These are phyloP conservation scores for Calliphora vicina DNA, from an alignment of 1,140 invertebrate genomes.

Conservation along the genomic window DNA sequence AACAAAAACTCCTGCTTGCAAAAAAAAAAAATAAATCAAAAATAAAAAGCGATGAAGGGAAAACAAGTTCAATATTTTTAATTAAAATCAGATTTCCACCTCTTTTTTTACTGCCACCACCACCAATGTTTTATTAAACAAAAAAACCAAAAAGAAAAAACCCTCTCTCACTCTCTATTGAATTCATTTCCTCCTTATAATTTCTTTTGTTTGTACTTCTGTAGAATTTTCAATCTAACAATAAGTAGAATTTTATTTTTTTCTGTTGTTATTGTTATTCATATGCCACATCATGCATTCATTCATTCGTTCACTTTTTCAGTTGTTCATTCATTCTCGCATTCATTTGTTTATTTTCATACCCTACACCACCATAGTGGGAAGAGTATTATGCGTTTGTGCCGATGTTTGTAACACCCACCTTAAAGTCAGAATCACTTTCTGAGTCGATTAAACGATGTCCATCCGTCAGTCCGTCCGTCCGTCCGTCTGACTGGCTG, in stretches of 20 bases:
- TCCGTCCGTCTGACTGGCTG: too few species aligned
- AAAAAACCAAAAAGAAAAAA: background rate
- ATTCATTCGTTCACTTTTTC: background rate
- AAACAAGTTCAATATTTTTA: background rate
- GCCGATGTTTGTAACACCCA: too few species aligned
- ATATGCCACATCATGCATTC: background rate
- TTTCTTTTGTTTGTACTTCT: background rate
- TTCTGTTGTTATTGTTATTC: background rate
- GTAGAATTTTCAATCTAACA: background rate
- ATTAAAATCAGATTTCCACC: constrained; percentile 21
- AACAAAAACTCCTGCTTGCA: constrained; percentile 21
- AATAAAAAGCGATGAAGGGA: background rate
- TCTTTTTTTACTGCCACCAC: background rate
- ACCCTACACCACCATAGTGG: too few species aligned
- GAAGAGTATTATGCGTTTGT: too few species aligned
- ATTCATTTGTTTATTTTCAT: background rate
- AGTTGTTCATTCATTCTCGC: background rate
- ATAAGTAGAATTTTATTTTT: constrained; percentile 20
- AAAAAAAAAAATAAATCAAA: background rate
- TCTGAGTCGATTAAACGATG: too few species aligned
- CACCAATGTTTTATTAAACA: background rate
- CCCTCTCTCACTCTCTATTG: background rate
- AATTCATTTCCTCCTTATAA: background rate
- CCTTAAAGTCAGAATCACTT: too few species aligned
- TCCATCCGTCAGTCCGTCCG: too few species aligned